Evolutionary conservation across 2,888 invertebrate species (phyloP).

Genomic region (Cryptocheilus praepositus): DNA sequence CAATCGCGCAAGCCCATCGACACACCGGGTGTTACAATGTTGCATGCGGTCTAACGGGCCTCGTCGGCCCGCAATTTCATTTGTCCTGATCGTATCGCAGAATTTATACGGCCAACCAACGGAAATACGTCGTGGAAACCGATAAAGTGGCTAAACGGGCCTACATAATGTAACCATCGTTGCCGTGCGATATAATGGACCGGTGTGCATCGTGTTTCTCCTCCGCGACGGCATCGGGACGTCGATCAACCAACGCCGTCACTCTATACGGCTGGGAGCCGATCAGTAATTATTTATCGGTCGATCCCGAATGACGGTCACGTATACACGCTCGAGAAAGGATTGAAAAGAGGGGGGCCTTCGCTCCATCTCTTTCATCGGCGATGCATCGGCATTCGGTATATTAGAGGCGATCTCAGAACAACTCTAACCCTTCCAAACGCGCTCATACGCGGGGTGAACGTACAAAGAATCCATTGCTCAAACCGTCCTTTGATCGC

Average conservation of each 20-base stretch:
- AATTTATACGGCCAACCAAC: constrained; percentile 50
- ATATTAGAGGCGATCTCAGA: constrained; percentile 36
- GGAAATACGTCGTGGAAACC: constrained; percentile 52
- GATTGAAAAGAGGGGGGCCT: constrained; percentile 19
- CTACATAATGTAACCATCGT: constrained; percentile 30
- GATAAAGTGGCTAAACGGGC: constrained; percentile 42
- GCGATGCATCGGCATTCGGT: constrained; percentile 41
- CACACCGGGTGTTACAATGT: constrained; percentile 42
- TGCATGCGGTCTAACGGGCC: constrained; percentile 35
- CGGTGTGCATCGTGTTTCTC: constrained; percentile 4
- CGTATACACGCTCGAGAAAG: constrained; percentile 48
- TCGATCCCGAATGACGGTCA: constrained; percentile 63
- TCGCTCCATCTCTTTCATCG: constrained; percentile 10
- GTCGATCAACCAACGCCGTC: background rate
- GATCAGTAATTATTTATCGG: constrained; percentile 66
- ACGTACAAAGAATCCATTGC: constrained; percentile 6
- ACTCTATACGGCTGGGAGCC: constrained; percentile 23
- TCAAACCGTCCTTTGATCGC: constrained; percentile 1
- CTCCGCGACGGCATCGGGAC: background rate
- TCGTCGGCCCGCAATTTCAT: constrained; percentile 54
- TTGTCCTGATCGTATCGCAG: constrained; percentile 53
- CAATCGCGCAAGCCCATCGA: too few relatives aligned
- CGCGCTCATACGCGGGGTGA: background rate
- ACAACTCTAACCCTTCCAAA: constrained; percentile 12
- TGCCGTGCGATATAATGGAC: background rate